Percentiles rank a stretch among this genome's conserved stretches.
Evolutionary conservation across 2,113 vertebrate genomes (phyloP).

Genomic region (Paradoxurus hermaphroditus): DNA sequence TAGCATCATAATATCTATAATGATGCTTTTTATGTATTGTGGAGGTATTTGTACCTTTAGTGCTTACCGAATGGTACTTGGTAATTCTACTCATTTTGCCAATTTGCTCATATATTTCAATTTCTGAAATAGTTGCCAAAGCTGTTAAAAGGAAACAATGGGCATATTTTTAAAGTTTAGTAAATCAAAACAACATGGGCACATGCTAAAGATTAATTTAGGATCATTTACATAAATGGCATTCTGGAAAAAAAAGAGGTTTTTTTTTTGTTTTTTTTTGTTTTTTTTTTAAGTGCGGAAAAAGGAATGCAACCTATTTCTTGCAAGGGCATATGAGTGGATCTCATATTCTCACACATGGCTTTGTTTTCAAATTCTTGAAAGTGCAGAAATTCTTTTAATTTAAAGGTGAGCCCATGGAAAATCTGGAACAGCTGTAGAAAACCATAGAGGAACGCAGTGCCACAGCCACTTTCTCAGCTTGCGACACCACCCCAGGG

Average conservation of each 20-base stretch:
- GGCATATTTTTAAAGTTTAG: constrained; percentile 45
- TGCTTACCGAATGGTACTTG: background rate
- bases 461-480: constrained; percentile 39
- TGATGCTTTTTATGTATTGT: background rate
- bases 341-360: constrained; percentile 64
- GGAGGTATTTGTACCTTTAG: background rate
- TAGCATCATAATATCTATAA: background rate
- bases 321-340: constrained; percentile 41
- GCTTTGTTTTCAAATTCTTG: constrained; percentile 78
- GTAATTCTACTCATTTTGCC: constrained; percentile 52
- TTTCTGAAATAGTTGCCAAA: constrained; percentile 64
- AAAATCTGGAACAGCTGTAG: constrained; percentile 79
- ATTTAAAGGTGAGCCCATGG: constrained; percentile 75
- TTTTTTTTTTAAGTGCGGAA: constrained; percentile 31
- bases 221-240: constrained; percentile 64
- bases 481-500: constrained; percentile 64
- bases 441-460: constrained; percentile 48
- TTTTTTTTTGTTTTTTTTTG: too few relatives aligned
- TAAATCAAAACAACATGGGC: constrained; percentile 66
- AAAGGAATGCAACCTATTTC: constrained; percentile 62
- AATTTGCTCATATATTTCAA: constrained; percentile 53
- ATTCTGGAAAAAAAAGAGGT: background rate
- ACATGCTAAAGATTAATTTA: constrained; percentile 67
- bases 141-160: constrained; percentile 51
- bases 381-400: constrained; percentile 73